Base-by-base conservation (phyloP, 2,888 invertebrate genomes). In the Aphodius sticticus region DNA sequence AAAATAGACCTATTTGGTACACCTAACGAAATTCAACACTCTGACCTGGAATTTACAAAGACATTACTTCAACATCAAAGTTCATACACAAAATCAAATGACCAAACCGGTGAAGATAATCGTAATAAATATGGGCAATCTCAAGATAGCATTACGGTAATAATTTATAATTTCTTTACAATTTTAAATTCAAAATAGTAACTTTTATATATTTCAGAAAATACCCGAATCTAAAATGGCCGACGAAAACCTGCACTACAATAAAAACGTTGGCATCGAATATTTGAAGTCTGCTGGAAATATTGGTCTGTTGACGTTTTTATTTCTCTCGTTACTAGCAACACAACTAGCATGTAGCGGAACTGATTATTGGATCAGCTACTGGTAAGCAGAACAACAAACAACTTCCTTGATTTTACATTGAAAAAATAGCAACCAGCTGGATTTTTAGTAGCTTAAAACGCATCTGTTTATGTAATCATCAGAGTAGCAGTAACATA, bases 291-390 rank as follows among this genome's bases (percentile, higher is more conserved):
- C 87, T 6, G 82, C 85, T n/a, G 84, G 84, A 69, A 85, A 83
- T 79, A 78, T 76, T 14, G 85, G 84, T 78, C 36, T 83, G 7
- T 76, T 87, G 38, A 76, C 83, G 12, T 15, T 82, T 38, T 76
- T 86, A 6, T 76, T 85, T 77, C 6, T 82, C 2, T 76, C 86
- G 71, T 77, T 86, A 26, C 26, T 87, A 6, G 15, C 87, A 16
- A 84, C 85, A 0, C 88, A 88, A 84, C 83, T 83, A 0, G 81
- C 82, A 7, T 85, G 86, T 74, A 86, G 86, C 80, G 83, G 83
- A 16, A 85, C 86, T 69, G 88, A 89, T 83, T 86, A 85, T 69
- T 89, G 87, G 87, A 83, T 87, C 15, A 85, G 86, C 35, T 86
- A 84, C 70, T 88, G 88, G 88, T 88, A 70, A 78, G 70, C 37